Conservation (phyloP, 2,888 invertebrate genomes). For the Anarsia innoxiella region DNA sequence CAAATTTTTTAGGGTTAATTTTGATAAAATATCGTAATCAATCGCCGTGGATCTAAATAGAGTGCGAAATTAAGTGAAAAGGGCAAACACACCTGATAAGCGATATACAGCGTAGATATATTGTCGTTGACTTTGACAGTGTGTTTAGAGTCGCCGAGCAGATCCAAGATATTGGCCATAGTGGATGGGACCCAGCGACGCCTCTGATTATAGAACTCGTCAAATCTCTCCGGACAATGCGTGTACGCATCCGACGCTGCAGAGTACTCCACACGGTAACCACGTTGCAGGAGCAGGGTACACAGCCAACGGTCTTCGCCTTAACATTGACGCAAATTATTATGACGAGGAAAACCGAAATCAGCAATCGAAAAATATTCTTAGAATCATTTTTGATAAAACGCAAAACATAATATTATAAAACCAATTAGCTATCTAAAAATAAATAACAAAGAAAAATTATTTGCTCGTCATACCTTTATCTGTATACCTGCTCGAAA, state of each 20-base stretch:
- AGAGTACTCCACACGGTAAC: slow-evolving; percentile 94
- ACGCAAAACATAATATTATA: background rate
- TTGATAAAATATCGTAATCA: too few species aligned
- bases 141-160: slow-evolving; percentile 84
- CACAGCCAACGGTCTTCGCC: slow-evolving; percentile 98
- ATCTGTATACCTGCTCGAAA: too few species aligned
- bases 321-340: too few species aligned
- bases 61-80: too few species aligned
- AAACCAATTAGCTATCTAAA: background rate
- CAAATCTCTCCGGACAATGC: slow-evolving; percentile 93
- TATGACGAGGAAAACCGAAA: too few species aligned
- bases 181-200: slow-evolving; percentile 98
- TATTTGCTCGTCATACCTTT: too few species aligned
- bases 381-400: too few species aligned
- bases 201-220: slow-evolving; percentile 95
- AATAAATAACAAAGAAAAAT: too few species aligned
- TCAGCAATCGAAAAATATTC: too few species aligned
- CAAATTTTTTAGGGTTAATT: too few species aligned
- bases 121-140: slow-evolving; percentile 91
- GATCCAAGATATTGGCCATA: slow-evolving; percentile 94
- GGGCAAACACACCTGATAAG: slow-evolving; percentile 78
- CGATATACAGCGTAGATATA: slow-evolving; percentile 87
- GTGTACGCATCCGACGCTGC: slow-evolving; percentile 97
- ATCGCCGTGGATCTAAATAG: too few species aligned
- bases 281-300: slow-evolving; percentile 91